Base-by-base conservation (phyloP, 2,113 vertebrate species). In the Sialia sialis region DNA sequence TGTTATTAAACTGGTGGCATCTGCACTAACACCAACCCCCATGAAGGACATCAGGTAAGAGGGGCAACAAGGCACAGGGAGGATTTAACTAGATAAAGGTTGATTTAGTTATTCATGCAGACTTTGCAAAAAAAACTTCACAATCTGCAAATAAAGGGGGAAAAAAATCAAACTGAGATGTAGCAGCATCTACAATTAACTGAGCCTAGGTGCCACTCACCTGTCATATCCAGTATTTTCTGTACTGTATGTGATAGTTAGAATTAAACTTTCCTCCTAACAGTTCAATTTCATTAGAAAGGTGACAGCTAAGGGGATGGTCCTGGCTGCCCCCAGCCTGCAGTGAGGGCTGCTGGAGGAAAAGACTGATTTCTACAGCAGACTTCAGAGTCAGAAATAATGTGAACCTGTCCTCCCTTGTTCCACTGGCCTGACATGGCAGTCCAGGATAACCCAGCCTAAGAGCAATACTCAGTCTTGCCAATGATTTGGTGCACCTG, bases 341-440 rank as follows among this genome's bases (percentile, higher is more conserved):
- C 69, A 78, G 46, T 0, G 0, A 21, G 41, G 30, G 59, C 41
- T 89, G 36, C 29, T 3, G 2, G 38, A 27, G 7, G 14, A 29
- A 30, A 72, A 46, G 10, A 74, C 7, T 1, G 0, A 72, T 29
- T 77, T 34, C 63, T 41, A 13, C 20, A 36, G 19, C 60, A 66
- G 46, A 16, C 7, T 75, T 75, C 25, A 36, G 27, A 21, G 17
- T 52, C 36, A 85, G 54, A 72, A 83, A 60, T 26, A 34, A 90
- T 15, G 38, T 34, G 20, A 87, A 56, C 17, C 11, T 38, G 14
- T 52, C 11, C 29, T 52, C 44, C 13, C 52, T 32, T 38, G 32
- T 7, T 77, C 59, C 48, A 46, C 26, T 1, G 21, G 43, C 30
- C 29, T 0, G 0, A 43, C 13, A 6, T 0, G 2, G n/a, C 75